Evolutionary conservation across 2,797 vertebrate species (phyloP), one percentile per base, ranked within the genome.

Genomic region (Clamator glandarius): DNA sequence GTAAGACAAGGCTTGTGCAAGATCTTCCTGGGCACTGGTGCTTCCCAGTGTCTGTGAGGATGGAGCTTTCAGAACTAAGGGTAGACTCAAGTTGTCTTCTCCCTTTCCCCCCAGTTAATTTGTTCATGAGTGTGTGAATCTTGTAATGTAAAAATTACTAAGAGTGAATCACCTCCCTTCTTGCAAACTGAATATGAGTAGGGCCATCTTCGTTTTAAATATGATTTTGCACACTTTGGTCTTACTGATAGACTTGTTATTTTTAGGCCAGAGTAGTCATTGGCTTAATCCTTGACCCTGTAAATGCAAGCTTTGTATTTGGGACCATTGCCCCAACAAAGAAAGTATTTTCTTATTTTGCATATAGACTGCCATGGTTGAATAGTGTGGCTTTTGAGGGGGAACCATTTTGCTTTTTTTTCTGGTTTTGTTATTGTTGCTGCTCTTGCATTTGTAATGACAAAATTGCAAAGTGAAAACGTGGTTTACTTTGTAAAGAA

Each of bases 211-310:
- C 72, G 42, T 54, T 91, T 92, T 57, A 55, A 81, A 57, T 55
- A 12, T 48, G 83, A 78, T 88, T 92, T 89, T 86, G 28, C 44
- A 94, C 90, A 39, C 20, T 90, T 95, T 89, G 39, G 78, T 85
- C 73, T 87, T 89, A 41, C 72, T 72, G 58, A 35, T 94, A 59
- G 76, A 44, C 41, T 82, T 50, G 28, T 14, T 91, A 33, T 48
- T 75, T 95, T 46, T 39, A 84, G 74, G 54, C 57, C 88, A 79
- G 54, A 92, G 12, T 51, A 83, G n/a, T 84, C 42, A 72, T 51
- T 84, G 69, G 52, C 39, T 84, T 84, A 66, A 73, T 84, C 51
- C 55, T n/a, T 57, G 51, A 78, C 35, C 5, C 39, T 81, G 28
- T 76, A 90, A 92, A 58, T 62, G n/a, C 78, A 84, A 73, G 46